Conservation (phyloP, 2,113 vertebrate species). For the Rhombomys opimus region DNA sequence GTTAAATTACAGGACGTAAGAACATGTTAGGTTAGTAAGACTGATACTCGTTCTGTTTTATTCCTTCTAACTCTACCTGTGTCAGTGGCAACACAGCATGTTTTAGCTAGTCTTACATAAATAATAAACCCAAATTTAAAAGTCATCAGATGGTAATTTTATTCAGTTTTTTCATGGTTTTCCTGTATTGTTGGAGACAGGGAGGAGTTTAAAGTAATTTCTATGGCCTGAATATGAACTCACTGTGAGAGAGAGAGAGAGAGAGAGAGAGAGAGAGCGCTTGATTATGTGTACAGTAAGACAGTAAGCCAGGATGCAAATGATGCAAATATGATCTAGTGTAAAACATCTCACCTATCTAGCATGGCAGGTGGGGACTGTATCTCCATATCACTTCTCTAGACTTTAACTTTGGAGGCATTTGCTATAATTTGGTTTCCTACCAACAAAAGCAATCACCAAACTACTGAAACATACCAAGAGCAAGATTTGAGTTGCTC, state of each 20-base stretch:
- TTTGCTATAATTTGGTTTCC: not conserved
- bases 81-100: not conserved
- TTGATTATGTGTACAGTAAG: not conserved
- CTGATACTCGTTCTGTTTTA: not conserved
- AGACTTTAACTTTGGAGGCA: not conserved
- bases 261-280: not conserved
- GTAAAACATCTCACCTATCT: not conserved
- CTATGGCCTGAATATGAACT: not conserved
- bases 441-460: not conserved
- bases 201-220: not conserved
- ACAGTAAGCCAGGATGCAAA: not conserved
- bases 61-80: not conserved
- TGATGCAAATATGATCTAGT: not conserved
- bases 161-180: not conserved
- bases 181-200: not conserved
- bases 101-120: not conserved
- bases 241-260: not conserved
- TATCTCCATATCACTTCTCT: not conserved
- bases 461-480: not conserved
- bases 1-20: conserved; percentile 1
- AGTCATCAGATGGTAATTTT: not conserved
- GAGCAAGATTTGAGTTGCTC: not conserved
- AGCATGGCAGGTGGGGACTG: not conserved
- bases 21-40: not conserved
- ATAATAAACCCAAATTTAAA: not conserved